Base-by-base conservation (phyloP, 2,888 invertebrate species). In the Agonopterix arenella region DNA sequence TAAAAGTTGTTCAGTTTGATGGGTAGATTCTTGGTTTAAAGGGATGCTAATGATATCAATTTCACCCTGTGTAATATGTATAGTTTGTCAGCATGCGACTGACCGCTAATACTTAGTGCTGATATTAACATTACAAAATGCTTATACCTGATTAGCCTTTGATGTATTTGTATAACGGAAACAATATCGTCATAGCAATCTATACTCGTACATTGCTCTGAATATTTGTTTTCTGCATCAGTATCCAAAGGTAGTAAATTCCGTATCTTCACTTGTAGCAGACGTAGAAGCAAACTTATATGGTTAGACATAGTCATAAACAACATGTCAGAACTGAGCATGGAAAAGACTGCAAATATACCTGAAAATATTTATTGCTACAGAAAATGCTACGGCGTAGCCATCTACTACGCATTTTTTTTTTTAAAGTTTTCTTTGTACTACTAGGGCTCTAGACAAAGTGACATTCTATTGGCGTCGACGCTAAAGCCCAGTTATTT, bases 231-330 rank as follows among this genome's bases (percentile, higher is more conserved):
- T 9, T n/a, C n/a, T 13, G 10, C 38, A 40, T 44, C 13, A 18
- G n/a, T 16, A 1, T 55, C 46, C 2, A 41, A 28, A 10, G 46
- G 49, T 2, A 68, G 72, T 37, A 83, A 43, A 1, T 62, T 62
- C 1, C 80, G 74, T 51, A 84, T 77, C 56, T 73, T 73, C 16
- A 77, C 59, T 62, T 83, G 82, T 46, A 84, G 57, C 2, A 81
- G 54, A 7, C 75, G 71, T 9, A 84, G 52, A 9, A 84, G 61
- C 82, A 84, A 78, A 54, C 80, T 77, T 46, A 84, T 83, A 52
- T 84, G 80, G 50, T 77, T 83, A 1, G 84, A 73, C 81, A 84
- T 81, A 2, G 79, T 77, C 67, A 78, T 80, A 55, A 84, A 83
- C 13, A 84, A 57, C 13, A 84, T 60, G 52, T 84, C 84, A 0